phyloP scores from a whole-genome alignment of 1,140 invertebrate species.

The Magallana ariakensis region DNA sequence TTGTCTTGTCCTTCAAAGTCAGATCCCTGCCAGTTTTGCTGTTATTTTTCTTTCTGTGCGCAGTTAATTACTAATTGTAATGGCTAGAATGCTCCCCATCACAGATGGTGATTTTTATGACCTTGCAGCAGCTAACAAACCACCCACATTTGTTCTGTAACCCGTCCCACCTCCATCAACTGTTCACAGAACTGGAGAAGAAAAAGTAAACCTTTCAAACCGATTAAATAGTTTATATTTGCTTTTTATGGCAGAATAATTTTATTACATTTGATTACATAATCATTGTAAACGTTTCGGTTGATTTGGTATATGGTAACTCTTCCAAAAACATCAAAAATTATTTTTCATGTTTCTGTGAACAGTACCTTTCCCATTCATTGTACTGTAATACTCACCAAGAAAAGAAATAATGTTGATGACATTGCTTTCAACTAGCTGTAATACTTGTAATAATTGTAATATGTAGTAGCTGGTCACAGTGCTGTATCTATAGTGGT shows the following conservation, averaged over 20 bases:
- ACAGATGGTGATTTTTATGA: not conserved
- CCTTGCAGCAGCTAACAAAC: too few species aligned
- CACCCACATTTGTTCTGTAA: too few species aligned
- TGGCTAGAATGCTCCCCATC: not conserved
- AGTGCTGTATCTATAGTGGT: not conserved
- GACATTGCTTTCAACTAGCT: not conserved
- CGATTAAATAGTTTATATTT: too few species aligned
- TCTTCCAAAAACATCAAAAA: too few species aligned
- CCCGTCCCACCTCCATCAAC: too few species aligned
- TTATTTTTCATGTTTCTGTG: not conserved
- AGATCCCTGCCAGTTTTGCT: not conserved
- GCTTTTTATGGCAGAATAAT: too few species aligned
- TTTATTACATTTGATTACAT: too few species aligned
- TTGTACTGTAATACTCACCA: not conserved
- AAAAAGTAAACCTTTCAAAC: too few species aligned
- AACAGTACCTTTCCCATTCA: not conserved
- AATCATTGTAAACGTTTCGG: too few species aligned
- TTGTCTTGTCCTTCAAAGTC: constrained; percentile 6
- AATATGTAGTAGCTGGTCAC: constrained; percentile 12
- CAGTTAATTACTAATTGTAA: not conserved
- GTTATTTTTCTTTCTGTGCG: not conserved
- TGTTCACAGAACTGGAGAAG: too few species aligned
- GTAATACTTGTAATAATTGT: not conserved
- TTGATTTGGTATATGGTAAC: too few species aligned
- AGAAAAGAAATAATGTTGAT: not conserved